Evolutionary conservation across 1,140 invertebrate species (phyloP).

Genomic region (Trichonephila inaurata): DNA sequence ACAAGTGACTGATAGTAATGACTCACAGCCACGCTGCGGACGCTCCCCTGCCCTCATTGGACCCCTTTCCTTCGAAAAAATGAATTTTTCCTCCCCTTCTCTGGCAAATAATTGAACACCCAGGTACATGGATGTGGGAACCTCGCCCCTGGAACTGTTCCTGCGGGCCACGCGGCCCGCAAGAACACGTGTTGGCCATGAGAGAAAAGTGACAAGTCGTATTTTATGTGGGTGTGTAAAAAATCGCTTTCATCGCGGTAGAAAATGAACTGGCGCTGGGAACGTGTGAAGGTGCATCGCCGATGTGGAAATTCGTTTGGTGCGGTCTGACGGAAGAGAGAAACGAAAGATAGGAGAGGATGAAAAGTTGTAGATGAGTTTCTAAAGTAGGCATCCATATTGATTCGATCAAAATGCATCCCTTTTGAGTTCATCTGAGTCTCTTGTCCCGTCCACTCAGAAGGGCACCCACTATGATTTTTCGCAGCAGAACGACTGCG

Average conservation of each 20-base stretch:
- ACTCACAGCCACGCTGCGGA: not conserved
- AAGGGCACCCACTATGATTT: too few species aligned
- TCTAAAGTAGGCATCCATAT: not conserved
- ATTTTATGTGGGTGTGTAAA: conserved; percentile 2
- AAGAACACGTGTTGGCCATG: not conserved
- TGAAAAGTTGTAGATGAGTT: not conserved
- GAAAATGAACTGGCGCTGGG: not conserved
- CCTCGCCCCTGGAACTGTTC: not conserved
- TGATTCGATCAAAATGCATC: not conserved
- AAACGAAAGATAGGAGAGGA: not conserved
- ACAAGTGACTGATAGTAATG: not conserved
- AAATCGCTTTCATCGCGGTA: conserved; percentile 18
- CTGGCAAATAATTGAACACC: conserved; percentile 11
- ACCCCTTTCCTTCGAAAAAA: not conserved
- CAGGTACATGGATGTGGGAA: not conserved
- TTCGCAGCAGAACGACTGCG: too few species aligned
- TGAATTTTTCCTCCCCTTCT: conserved; percentile 38
- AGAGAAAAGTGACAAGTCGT: conserved; percentile 15
- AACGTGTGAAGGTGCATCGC: not conserved
- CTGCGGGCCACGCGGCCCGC: not conserved
- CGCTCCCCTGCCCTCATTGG: not conserved
- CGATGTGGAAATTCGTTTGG: not conserved
- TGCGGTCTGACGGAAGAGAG: not conserved
- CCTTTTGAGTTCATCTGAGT: not conserved
- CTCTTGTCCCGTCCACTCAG: too few species aligned